These are phyloP conservation scores for Cecropterus lyciades DNA, from an alignment of 1,140 invertebrate genomes.

Conservation along the genomic window DNA sequence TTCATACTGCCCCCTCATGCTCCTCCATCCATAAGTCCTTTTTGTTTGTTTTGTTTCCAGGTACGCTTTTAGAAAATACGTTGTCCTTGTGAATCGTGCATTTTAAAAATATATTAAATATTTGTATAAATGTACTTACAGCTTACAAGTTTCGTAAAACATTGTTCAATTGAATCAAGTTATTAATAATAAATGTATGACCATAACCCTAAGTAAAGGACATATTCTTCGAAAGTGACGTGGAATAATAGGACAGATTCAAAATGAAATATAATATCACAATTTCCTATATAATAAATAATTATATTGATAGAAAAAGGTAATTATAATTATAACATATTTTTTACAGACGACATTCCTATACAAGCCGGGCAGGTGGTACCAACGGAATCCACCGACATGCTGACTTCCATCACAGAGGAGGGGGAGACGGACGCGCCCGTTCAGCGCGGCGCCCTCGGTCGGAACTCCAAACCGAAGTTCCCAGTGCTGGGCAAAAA, in stretches of 20 bases:
- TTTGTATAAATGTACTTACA: neutral
- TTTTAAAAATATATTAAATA: neutral
- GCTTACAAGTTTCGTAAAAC: no score
- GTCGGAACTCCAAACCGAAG: conserved; percentile 79
- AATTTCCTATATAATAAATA: no score
- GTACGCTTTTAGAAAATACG: conserved; percentile 40
- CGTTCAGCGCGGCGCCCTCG: conserved; percentile 67
- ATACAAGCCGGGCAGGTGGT: conserved; percentile 77
- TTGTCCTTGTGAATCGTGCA: neutral
- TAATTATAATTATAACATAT: no score
- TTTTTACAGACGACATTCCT: conserved; percentile 74
- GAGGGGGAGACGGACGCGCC: conserved; percentile 75
- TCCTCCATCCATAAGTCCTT: conserved; percentile 38
- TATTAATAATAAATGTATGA: no score
- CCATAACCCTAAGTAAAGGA: no score
- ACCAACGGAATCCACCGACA: conserved; percentile 70
- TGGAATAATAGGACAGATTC: no score
- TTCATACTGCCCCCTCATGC: conserved; percentile 13
- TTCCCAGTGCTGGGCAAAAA: conserved; percentile 81
- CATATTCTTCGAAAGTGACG: no score
- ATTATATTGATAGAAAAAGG: no score
- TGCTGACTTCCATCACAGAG: conserved; percentile 78
- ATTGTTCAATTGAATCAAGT: no score
- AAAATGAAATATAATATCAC: no score
- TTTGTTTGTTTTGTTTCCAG: conserved; percentile 51